These are phyloP conservation scores for Athrips mouffetella DNA, from an alignment of 2,888 invertebrate genomes.

Conservation along the genomic window DNA sequence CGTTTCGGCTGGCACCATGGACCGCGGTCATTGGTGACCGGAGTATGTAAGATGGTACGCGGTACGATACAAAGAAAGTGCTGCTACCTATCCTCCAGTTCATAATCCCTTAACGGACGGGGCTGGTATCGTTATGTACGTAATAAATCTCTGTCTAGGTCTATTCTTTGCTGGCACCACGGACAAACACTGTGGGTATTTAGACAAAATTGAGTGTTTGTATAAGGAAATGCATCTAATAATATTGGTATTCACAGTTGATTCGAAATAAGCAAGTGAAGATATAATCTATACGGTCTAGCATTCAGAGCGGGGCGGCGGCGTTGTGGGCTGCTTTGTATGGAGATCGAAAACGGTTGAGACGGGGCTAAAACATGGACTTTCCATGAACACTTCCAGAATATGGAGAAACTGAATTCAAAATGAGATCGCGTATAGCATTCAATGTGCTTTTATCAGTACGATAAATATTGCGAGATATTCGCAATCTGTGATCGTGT, in stretches of 20 bases:
- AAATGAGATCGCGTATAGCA: not conserved
- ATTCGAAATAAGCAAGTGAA: not conserved
- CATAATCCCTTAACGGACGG: no score
- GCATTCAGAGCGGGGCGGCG: not conserved
- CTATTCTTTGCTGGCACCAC: no score
- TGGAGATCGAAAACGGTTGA: slow-evolving; percentile 3
- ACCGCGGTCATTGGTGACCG: no score
- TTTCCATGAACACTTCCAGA: not conserved
- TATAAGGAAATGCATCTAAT: slow-evolving; percentile 1
- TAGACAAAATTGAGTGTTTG: not conserved
- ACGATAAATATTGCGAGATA: no score
- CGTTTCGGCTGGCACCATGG: no score
- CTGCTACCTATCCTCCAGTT: no score
- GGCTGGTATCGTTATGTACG: no score
- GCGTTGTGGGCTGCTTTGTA: not conserved
- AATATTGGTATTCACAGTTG: not conserved
- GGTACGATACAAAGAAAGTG: no score
- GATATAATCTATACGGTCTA: not conserved
- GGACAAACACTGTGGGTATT: not conserved
- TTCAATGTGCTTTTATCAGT: not conserved
- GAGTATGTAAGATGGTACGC: no score
- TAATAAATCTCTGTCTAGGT: no score
- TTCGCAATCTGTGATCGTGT: no score
- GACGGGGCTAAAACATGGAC: not conserved
- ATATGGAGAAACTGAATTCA: not conserved